phyloP scores from a whole-genome alignment of 2,888 invertebrate genomes.

The Drosophila picticornis region DNA sequence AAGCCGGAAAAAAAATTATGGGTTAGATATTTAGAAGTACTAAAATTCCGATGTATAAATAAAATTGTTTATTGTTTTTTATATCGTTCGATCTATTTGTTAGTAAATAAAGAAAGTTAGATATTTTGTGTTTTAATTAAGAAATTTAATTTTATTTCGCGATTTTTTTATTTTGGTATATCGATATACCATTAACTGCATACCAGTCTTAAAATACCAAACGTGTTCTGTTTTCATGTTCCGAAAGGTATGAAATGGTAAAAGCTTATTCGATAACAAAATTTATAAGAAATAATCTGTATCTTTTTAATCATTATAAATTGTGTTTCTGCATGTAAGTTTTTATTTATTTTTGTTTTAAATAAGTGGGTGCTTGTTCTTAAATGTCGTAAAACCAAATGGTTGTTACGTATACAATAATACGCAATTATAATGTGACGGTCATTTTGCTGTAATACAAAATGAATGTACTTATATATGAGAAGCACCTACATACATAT shows the following conservation, averaged over 20 bases:
- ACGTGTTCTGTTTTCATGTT: constrained; percentile 32
- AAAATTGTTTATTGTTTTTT: background rate
- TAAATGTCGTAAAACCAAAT: background rate
- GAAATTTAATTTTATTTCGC: background rate
- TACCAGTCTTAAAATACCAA: constrained; percentile 20
- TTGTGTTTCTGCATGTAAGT: constrained; percentile 63
- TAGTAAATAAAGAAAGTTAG: background rate
- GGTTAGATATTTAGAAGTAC: background rate
- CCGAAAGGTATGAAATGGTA: constrained; percentile 1
- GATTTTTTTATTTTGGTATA: too few species aligned
- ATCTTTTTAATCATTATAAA: constrained; percentile 50
- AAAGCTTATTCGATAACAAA: constrained; percentile 49
- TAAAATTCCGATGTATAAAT: background rate
- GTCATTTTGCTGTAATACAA: constrained; percentile 15
- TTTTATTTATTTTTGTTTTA: constrained; percentile 29
- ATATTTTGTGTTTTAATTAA: background rate
- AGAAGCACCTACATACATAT: constrained; percentile 12
- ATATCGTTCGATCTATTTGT: background rate
- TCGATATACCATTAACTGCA: background rate
- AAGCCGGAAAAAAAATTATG: background rate
- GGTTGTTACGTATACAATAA: background rate
- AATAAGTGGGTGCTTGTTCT: constrained; percentile 12
- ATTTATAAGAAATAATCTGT: constrained; percentile 41
- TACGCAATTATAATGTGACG: constrained; percentile 8
- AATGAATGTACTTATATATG: constrained; percentile 9